Conservation (phyloP, 2,888 invertebrate species). For the Sinohyriopsis cumingii region DNA sequence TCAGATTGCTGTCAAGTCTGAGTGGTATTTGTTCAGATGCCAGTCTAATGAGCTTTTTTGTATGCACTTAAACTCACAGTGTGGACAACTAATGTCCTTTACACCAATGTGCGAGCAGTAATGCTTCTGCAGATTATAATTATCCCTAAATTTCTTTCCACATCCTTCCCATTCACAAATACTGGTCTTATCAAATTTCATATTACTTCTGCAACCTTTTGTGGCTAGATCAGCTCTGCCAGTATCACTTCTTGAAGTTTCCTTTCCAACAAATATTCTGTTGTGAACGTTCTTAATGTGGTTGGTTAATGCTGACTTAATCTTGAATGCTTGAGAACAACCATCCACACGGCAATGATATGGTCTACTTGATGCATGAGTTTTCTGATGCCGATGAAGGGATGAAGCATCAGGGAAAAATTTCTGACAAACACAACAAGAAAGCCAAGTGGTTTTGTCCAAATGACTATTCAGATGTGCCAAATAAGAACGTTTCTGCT, state of each 20-base stretch:
- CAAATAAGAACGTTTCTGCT: background rate
- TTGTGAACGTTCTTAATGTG: slow-evolving; percentile 14
- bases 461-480: too few relatives aligned
- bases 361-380: slow-evolving; percentile 23
- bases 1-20: background rate
- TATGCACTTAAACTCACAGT: slow-evolving; percentile 29
- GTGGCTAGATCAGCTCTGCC: background rate
- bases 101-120: slow-evolving; percentile 25
- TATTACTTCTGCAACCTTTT: background rate
- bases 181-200: slow-evolving; percentile 9
- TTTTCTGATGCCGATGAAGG: slow-evolving; percentile 36
- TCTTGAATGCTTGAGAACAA: slow-evolving; percentile 29
- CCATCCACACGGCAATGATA: slow-evolving; percentile 22
- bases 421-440: too few relatives aligned
- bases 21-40: slow-evolving; percentile 33
- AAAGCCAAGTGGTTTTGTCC: too few relatives aligned
- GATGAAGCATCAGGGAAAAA: slow-evolving; percentile 1
- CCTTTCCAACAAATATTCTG: background rate
- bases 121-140: slow-evolving; percentile 32
- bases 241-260: background rate
- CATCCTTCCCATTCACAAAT: slow-evolving; percentile 29
- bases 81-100: slow-evolving; percentile 22
- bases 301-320: slow-evolving; percentile 29
- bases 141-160: slow-evolving; percentile 33
- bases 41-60: slow-evolving; percentile 32